Evolutionary conservation across 2,888 invertebrate genomes (phyloP).

Genomic region (Heterodera filipjevi): DNA sequence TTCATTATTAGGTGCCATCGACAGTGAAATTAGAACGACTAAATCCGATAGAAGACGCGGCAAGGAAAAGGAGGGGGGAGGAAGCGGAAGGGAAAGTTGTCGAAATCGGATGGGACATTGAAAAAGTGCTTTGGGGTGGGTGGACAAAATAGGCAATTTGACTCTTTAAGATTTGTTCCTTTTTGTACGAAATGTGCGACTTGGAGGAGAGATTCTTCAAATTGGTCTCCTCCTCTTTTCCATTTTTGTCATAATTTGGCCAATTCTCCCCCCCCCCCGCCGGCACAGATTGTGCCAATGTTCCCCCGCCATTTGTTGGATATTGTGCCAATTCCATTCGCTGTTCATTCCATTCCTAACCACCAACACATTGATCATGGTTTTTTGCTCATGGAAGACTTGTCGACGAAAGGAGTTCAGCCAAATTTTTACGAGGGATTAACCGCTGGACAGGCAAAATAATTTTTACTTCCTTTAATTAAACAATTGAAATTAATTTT

Average conservation of each 20-base stretch:
- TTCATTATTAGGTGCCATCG: not conserved
- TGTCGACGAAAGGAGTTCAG: constrained; percentile 16
- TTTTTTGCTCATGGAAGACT: constrained; percentile 21
- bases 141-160: not conserved
- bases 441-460: constrained; percentile 17
- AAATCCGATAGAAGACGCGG: constrained; percentile 5
- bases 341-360: constrained; percentile 2
- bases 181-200: constrained; percentile 22
- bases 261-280: not conserved
- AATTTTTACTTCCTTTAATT: not conserved
- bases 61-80: not conserved
- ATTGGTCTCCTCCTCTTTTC: constrained; percentile 1
- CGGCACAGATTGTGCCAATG: constrained; percentile 18
- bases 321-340: constrained; percentile 18
- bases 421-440: constrained; percentile 21
- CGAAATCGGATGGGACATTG: not conserved
- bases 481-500: no score
- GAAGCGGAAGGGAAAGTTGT: constrained; percentile 4
- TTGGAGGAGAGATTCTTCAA: constrained; percentile 19
- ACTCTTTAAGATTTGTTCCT: constrained; percentile 6
- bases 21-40: constrained; percentile 21
- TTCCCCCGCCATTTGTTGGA: not conserved
- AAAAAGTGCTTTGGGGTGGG: not conserved
- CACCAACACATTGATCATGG: constrained; percentile 13
- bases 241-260: not conserved